phyloP scores from a whole-genome alignment of 2,888 invertebrate genomes.

The Zeuzera pyrina region DNA sequence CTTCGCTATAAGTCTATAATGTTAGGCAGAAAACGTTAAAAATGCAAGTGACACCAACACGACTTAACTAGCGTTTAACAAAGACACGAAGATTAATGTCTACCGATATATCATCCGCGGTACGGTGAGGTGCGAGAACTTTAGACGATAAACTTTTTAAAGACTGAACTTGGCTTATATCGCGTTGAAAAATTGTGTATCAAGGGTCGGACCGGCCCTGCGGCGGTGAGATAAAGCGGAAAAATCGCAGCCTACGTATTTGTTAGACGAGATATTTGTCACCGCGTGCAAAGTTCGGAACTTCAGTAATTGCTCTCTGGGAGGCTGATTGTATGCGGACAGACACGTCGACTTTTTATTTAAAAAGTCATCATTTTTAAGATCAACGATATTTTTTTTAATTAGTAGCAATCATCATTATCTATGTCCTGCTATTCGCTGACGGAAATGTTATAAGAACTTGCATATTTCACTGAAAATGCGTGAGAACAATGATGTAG shows the following conservation, averaged over 20 bases:
- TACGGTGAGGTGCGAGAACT: constrained; percentile 57
- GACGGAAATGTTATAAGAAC: no score
- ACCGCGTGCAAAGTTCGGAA: constrained; percentile 30
- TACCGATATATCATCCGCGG: constrained; percentile 57
- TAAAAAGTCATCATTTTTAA: no score
- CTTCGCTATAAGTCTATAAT: no score
- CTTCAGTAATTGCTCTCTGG: constrained; percentile 62
- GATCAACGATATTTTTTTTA: no score
- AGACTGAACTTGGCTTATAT: constrained; percentile 65
- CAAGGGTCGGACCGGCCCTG: constrained; percentile 49
- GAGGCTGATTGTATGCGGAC: constrained; percentile 18
- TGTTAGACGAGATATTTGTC: constrained; percentile 67
- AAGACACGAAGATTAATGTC: constrained; percentile 64
- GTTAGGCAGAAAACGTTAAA: constrained; percentile 6
- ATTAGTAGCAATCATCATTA: no score
- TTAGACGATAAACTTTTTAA: constrained; percentile 68
- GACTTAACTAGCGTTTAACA: constrained; percentile 47
- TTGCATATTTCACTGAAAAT: no score
- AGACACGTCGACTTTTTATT: not conserved
- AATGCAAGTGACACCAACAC: constrained; percentile 17
- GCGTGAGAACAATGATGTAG: no score
- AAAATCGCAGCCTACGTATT: constrained; percentile 57
- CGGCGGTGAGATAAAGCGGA: constrained; percentile 57
- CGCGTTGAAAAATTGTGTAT: constrained; percentile 70
- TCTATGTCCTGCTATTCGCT: no score